Evolutionary conservation across 1,140 invertebrate species (phyloP).

Genomic region (Samia ricini): DNA sequence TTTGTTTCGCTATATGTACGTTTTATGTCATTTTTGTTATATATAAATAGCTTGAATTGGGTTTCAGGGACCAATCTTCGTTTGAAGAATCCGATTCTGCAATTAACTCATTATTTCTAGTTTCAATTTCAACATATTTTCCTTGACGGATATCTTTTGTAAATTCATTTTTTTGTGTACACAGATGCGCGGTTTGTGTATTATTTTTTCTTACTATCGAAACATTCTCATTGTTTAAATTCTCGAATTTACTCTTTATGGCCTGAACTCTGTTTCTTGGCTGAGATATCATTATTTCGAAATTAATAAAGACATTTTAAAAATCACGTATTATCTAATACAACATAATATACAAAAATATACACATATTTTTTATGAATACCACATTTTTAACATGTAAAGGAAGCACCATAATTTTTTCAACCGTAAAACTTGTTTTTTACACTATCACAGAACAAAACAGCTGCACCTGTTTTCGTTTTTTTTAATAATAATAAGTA

Average conservation of each 20-base stretch:
- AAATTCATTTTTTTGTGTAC: slow-evolving; percentile 30
- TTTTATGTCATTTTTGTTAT: slow-evolving; percentile 54
- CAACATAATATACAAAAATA: background rate
- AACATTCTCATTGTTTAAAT: slow-evolving; percentile 50
- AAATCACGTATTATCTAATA: background rate
- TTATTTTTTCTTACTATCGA: slow-evolving; percentile 35
- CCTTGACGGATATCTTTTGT: slow-evolving; percentile 16
- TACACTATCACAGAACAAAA: slow-evolving; percentile 15
- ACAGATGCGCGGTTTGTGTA: slow-evolving; percentile 23
- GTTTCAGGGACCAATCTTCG: slow-evolving; percentile 44
- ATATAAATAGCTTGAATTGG: slow-evolving; percentile 65
- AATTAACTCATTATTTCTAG: slow-evolving; percentile 33
- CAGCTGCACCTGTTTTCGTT: slow-evolving; percentile 27
- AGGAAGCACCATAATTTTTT: background rate
- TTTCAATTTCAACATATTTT: slow-evolving; percentile 30
- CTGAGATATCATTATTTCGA: slow-evolving; percentile 68
- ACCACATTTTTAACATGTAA: background rate
- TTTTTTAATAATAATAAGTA: slow-evolving; percentile 10
- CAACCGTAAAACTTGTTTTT: slow-evolving; percentile 13
- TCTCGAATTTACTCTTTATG: slow-evolving; percentile 74
- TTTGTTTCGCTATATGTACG: slow-evolving; percentile 46
- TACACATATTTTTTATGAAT: background rate
- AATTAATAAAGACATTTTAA: slow-evolving; percentile 16
- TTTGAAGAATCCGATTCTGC: slow-evolving; percentile 36
- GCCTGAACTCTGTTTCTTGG: slow-evolving; percentile 73